Evolutionary conservation across 35 echinoderm and acorn worm genomes (phyloP), one percentile per base, ranked within the genome.

Genomic region (Anneissia japonica): DNA sequence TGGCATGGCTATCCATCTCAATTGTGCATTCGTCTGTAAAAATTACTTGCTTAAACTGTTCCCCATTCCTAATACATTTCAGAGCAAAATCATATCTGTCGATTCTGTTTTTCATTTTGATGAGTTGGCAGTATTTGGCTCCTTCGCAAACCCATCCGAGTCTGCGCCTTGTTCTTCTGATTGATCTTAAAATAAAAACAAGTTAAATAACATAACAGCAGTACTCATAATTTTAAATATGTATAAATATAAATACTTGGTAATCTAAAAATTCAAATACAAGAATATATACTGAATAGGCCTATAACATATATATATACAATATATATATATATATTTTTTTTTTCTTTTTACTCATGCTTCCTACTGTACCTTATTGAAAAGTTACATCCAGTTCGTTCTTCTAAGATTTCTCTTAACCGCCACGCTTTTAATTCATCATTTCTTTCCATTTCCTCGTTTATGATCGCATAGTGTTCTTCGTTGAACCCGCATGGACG

Each of bases 11-110:
- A 6, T 84, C 73, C 4, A 90, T 0, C 31, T 79, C 83, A 31
- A 91, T 46, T 0, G 77, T 86, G 39, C 90, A 86, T 81, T 91
- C 79, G 35, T 87, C 90, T 2, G 90, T 91, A 36, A 91, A 91
- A 17, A 91, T 85, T 0, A 85, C 90, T 13, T 87, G 31, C 21
- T 87, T 34, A 64, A 88, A 91, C 21, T 84, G 75, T 46, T 91
- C 84, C 0, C 28, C 31, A 28, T 36, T 77, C 1, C 26, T 17
- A 0, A 86, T 64, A 30, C 79, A 74, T 30, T 51, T 39, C 84
- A 39, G 3, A 19, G 35, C 51, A 46, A 79, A 86, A 23, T 82
- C 79, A 33, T 82, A 32, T 30, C 79, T 37, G 26, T 77, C 38
- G 5, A 31, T 28, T 9, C 77, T 0, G 39, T 92, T 88, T 26